Percentiles rank a stretch among this genome's conserved stretches.
Conservation (phyloP, 2,113 vertebrate species). For the Upupa epops region DNA sequence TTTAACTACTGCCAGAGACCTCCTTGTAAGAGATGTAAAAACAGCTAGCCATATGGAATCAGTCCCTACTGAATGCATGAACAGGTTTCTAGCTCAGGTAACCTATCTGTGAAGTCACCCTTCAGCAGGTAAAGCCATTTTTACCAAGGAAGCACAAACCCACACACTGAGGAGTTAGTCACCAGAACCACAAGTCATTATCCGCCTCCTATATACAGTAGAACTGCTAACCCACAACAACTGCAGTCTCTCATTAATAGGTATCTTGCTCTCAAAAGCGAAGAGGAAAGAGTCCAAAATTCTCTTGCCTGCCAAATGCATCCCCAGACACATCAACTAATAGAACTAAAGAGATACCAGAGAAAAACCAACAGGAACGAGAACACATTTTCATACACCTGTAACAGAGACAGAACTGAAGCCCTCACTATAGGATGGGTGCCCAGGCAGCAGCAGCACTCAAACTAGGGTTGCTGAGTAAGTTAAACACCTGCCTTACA, state of each 20-base stretch:
- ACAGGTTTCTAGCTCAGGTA: neutral
- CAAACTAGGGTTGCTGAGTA: neutral
- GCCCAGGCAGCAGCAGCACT: neutral
- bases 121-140: neutral
- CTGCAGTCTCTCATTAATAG: neutral
- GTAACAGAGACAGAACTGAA: neutral
- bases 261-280: neutral
- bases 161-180: neutral
- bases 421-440: rapidly evolving
- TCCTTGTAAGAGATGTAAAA: neutral
- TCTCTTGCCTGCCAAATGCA: neutral
- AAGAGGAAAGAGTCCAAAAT: neutral
- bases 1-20: neutral
- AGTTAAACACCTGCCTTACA: neutral
- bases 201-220: neutral
- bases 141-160: neutral
- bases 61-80: neutral
- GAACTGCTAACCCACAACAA: neutral
- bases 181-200: neutral
- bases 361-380: neutral
- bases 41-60: neutral
- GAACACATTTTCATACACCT: neutral
- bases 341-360: neutral
- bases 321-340: neutral
- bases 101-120: neutral